A percentile compares a stretch with the other conserved stretches of the same genome.
These are phyloP conservation scores for Enhydra lutris DNA, from an alignment of 2,113 vertebrate species.

Conservation along the genomic window DNA sequence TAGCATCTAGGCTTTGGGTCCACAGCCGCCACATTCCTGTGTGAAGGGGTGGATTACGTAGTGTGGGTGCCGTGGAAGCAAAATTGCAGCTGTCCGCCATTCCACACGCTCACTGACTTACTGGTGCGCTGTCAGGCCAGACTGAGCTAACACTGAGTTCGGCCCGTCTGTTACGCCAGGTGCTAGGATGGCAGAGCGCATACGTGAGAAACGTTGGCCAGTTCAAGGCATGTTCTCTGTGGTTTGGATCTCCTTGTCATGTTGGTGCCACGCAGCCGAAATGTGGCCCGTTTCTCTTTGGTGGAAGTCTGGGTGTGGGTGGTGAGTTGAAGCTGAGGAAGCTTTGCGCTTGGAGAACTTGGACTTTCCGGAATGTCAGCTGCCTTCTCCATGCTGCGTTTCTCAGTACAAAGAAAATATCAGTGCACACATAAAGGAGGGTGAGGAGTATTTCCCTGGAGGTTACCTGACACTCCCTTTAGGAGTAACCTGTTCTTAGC, in stretches of 20 bases:
- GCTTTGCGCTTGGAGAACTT: background rate
- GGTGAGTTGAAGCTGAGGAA: background rate
- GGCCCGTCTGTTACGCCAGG: background rate
- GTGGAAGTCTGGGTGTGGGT: background rate
- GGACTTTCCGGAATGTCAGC: background rate
- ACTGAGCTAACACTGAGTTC: background rate
- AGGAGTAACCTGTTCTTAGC: background rate
- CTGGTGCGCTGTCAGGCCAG: background rate
- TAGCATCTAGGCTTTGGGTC: background rate
- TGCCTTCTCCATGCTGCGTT: background rate
- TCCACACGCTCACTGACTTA: fast-evolving
- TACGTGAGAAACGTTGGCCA: background rate
- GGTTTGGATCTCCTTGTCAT: background rate
- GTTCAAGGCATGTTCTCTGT: background rate
- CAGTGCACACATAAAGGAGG: background rate
- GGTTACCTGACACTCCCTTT: background rate
- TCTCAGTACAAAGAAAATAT: background rate
- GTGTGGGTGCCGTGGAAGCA: background rate
- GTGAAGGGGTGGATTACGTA: no score
- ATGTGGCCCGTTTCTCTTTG: background rate
- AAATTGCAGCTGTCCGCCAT: background rate
- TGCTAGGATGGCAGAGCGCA: fast-evolving
- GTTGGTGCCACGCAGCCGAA: background rate
- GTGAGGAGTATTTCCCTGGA: background rate
- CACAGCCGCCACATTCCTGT: background rate